Evolutionary conservation across 1,140 invertebrate genomes (phyloP).

Genomic region (Drosophila murphyi): DNA sequence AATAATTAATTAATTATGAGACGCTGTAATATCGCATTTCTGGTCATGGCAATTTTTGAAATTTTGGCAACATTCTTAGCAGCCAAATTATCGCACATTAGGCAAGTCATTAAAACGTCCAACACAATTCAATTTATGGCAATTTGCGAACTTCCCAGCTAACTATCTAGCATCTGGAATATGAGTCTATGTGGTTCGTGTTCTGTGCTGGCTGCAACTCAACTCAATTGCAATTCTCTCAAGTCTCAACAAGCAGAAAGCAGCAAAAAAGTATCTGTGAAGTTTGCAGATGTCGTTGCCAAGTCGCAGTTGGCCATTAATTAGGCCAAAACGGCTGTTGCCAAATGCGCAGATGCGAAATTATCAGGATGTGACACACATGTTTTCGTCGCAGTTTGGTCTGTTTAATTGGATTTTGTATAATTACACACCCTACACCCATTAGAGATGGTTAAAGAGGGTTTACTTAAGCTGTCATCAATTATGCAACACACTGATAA

Average conservation of each 20-base stretch:
- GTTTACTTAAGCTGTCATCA: not conserved
- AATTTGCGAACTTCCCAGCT: conserved; percentile 16
- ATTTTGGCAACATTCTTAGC: conserved; percentile 30
- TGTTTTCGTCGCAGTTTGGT: conserved; percentile 46
- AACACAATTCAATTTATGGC: conserved; percentile 43
- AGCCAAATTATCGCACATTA: conserved; percentile 24
- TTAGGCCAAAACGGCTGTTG: conserved; percentile 14
- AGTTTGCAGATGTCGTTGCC: conserved; percentile 32
- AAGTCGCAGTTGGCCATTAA: conserved; percentile 26
- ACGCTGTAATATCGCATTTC: not conserved
- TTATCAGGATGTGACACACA: conserved; percentile 61
- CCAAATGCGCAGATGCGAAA: conserved; percentile 8
- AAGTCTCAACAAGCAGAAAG: not conserved
- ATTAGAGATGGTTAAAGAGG: not conserved
- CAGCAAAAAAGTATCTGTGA: conserved; percentile 22
- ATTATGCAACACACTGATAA: no score
- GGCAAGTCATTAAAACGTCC: conserved; percentile 37
- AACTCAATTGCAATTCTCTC: conserved; percentile 6
- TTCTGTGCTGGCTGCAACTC: conserved; percentile 14
- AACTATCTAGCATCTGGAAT: conserved; percentile 19
- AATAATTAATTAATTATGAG: conserved; percentile 4
- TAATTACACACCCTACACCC: not conserved
- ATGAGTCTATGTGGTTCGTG: conserved; percentile 12
- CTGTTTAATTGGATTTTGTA: conserved; percentile 66
- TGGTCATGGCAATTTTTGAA: not conserved